Conservation (phyloP, 2,888 invertebrate genomes). For the Troides oblongomaculatus region DNA sequence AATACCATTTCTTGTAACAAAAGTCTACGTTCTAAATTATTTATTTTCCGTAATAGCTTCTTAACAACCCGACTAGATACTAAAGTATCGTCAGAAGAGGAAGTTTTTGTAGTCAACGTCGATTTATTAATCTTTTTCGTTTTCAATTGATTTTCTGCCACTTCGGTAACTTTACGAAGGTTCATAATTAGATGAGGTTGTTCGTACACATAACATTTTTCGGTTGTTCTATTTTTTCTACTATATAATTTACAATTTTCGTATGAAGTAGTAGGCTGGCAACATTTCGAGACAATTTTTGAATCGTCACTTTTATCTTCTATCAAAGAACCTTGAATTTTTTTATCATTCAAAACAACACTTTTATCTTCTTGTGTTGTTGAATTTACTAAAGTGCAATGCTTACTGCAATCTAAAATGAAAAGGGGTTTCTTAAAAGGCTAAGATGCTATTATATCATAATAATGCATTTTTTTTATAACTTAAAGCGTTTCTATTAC, state of each 20-base stretch:
- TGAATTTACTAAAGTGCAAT: conserved; percentile 8
- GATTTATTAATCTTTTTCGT: conserved; percentile 55
- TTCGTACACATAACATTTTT: conserved; percentile 62
- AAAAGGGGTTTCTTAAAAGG: background rate
- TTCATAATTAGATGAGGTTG: conserved; percentile 58
- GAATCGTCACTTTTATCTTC: conserved; percentile 13
- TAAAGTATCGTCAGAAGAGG: conserved; percentile 50
- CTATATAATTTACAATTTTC: conserved; percentile 43
- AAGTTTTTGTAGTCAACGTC: conserved; percentile 53
- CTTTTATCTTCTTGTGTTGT: conserved; percentile 12
- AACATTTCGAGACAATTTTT: conserved; percentile 45
- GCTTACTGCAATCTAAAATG: conserved; percentile 17
- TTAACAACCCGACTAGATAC: conserved; percentile 43
- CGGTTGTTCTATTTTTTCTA: conserved; percentile 45
- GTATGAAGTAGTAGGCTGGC: conserved; percentile 39
- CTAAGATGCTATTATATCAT: background rate
- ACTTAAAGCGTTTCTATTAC: conserved; percentile 31
- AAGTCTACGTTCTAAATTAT: conserved; percentile 62
- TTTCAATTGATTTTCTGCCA: conserved; percentile 42
- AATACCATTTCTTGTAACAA: conserved; percentile 66
- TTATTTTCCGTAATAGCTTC: conserved; percentile 56
- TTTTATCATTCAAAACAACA: conserved; percentile 7
- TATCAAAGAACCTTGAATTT: conserved; percentile 11
- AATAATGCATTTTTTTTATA: background rate
- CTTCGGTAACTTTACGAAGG: conserved; percentile 49